Conservation (phyloP, 1,140 invertebrate species). For the Drosophila sturtevanti region DNA sequence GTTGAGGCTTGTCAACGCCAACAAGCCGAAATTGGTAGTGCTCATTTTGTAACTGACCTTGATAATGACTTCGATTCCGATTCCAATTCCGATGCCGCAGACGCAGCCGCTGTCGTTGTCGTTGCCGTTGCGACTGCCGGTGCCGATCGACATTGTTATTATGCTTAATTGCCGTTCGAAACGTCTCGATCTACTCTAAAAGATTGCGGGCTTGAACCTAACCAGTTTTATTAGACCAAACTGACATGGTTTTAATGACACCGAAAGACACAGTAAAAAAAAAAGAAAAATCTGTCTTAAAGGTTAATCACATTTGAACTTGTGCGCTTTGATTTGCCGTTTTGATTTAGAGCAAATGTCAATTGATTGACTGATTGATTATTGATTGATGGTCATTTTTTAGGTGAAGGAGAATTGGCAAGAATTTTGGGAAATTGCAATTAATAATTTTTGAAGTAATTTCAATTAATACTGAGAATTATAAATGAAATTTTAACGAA, state of each 20-base stretch:
- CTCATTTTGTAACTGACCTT: slow-evolving; percentile 75
- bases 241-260: slow-evolving; percentile 77
- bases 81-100: background rate
- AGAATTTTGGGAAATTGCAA: background rate
- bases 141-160: slow-evolving; percentile 24
- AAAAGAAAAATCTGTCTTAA: slow-evolving; percentile 29
- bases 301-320: slow-evolving; percentile 81
- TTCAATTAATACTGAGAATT: background rate
- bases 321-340: slow-evolving; percentile 17
- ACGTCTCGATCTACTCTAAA: slow-evolving; percentile 39
- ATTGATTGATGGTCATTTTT: slow-evolving; percentile 3
- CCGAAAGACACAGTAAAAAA: slow-evolving; percentile 28
- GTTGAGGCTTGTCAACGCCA: slow-evolving; percentile 20
- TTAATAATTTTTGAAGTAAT: background rate
- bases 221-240: slow-evolving; percentile 47
- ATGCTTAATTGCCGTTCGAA: slow-evolving; percentile 45
- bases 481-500: background rate
- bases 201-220: slow-evolving; percentile 34
- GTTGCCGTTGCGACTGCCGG: background rate
- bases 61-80: slow-evolving; percentile 68
- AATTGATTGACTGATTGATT: slow-evolving; percentile 15
- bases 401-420: background rate
- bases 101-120: no score
- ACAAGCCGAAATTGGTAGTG: slow-evolving; percentile 1
- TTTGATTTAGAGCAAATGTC: slow-evolving; percentile 36